Evolutionary conservation across 2,797 vertebrate genomes (phyloP).

Genomic region (Sibirionetta formosa): DNA sequence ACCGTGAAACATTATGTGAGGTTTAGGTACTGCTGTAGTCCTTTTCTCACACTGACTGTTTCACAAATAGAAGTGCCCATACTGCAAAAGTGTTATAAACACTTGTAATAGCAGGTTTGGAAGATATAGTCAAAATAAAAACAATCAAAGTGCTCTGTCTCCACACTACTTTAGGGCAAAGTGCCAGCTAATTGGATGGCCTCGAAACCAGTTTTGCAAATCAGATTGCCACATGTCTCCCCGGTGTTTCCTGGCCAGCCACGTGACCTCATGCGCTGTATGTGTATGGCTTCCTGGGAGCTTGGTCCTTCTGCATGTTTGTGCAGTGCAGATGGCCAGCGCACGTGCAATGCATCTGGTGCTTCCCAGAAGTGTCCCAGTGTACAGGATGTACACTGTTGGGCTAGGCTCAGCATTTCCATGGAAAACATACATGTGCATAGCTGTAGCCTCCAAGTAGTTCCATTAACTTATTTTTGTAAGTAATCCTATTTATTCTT

Average conservation of each 20-base stretch:
- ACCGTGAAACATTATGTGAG: not conserved
- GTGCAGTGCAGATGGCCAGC: not conserved
- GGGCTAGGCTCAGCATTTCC: not conserved
- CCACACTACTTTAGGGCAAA: not conserved
- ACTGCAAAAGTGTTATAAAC: not conserved
- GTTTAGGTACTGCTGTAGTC: not conserved
- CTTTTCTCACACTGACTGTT: not conserved
- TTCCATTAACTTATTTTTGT: not conserved
- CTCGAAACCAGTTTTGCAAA: not conserved
- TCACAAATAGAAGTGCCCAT: not conserved
- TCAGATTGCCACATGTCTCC: not conserved
- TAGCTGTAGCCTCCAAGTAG: not conserved
- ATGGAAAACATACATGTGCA: rapidly evolving
- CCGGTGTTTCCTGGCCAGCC: not conserved
- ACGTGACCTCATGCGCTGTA: rapidly evolving
- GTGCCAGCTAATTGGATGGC: not conserved
- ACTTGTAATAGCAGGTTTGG: not conserved
- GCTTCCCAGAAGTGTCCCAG: not conserved
- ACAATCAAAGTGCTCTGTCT: not conserved
- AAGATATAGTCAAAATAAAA: not conserved
- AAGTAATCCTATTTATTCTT: not conserved
- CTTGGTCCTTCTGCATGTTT: too few species aligned
- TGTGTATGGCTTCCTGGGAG: not conserved
- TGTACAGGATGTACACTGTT: rapidly evolving
- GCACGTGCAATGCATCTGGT: not conserved